phyloP scores from a whole-genome alignment of 2,888 invertebrate genomes.

The Pelosia muscerda region DNA sequence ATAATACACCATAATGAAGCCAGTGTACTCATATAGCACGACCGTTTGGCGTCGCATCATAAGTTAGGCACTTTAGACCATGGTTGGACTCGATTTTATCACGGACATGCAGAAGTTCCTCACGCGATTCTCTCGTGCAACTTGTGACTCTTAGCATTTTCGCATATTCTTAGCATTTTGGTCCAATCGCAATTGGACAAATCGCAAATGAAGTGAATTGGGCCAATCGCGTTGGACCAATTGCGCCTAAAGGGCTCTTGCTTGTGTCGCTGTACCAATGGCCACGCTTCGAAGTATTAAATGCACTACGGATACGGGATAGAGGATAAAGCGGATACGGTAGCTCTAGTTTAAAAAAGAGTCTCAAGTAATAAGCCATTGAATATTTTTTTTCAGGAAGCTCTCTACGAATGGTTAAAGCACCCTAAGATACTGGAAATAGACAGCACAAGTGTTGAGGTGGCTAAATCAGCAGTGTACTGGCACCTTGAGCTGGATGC shows the following conservation, averaged over 20 bases:
- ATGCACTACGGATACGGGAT: too few relatives aligned
- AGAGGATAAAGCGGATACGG: too few relatives aligned
- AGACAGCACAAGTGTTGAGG: conserved; percentile 79
- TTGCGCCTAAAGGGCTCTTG: background rate
- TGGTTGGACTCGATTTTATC: too few relatives aligned
- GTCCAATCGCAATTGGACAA: too few relatives aligned
- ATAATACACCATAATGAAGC: background rate
- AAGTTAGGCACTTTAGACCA: too few relatives aligned
- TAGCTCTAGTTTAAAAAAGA: too few relatives aligned
- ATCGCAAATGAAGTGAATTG: too few relatives aligned
- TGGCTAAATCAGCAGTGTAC: conserved; percentile 79
- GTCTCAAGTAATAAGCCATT: too few relatives aligned
- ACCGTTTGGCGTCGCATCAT: background rate
- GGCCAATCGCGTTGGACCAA: too few relatives aligned
- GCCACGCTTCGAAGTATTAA: background rate
- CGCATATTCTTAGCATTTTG: too few relatives aligned
- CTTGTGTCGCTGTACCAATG: background rate
- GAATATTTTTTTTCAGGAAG: conserved; percentile 64
- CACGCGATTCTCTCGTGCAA: too few relatives aligned
- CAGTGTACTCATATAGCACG: background rate
- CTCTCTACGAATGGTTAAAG: conserved; percentile 82
- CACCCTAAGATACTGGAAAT: conserved; percentile 81
- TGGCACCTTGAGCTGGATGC: conserved; percentile 76
- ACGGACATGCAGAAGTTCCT: background rate
- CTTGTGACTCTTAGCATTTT: too few relatives aligned